phyloP scores from a whole-genome alignment of 2,113 vertebrate species.

The Apistogramma diplotaenia region DNA sequence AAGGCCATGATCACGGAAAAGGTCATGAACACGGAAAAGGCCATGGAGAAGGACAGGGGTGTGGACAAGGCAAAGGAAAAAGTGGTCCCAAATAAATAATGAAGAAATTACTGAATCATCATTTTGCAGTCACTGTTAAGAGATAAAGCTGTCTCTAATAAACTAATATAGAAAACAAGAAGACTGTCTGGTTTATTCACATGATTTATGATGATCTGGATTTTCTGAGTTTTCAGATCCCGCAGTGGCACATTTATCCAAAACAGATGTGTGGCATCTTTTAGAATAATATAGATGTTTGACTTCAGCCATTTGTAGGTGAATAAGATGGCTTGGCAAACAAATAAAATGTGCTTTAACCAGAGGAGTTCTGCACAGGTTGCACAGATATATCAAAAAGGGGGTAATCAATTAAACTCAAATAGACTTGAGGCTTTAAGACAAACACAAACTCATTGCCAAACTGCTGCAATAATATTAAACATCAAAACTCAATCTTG shows the following conservation, averaged over 20 bases:
- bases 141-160: background rate
- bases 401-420: too few relatives aligned
- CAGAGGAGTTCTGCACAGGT: background rate
- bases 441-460: too few relatives aligned
- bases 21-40: fast-evolving
- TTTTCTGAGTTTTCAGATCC: too few relatives aligned
- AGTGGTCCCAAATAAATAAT: background rate
- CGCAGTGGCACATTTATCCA: background rate
- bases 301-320: background rate
- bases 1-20: background rate
- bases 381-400: too few relatives aligned
- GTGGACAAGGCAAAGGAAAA: background rate
- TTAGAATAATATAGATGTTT: background rate
- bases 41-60: background rate
- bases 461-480: too few relatives aligned
- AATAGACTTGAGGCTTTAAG: too few relatives aligned
- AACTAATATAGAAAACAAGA: background rate
- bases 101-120: background rate
- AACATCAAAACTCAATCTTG: too few relatives aligned
- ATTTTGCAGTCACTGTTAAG: background rate
- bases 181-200: background rate
- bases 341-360: background rate
- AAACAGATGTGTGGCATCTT: background rate
- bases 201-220: background rate
- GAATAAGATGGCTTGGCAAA: background rate